Base-by-base conservation (phyloP, 2,113 vertebrate genomes). In the Protobothrops flavoviridis region DNA sequence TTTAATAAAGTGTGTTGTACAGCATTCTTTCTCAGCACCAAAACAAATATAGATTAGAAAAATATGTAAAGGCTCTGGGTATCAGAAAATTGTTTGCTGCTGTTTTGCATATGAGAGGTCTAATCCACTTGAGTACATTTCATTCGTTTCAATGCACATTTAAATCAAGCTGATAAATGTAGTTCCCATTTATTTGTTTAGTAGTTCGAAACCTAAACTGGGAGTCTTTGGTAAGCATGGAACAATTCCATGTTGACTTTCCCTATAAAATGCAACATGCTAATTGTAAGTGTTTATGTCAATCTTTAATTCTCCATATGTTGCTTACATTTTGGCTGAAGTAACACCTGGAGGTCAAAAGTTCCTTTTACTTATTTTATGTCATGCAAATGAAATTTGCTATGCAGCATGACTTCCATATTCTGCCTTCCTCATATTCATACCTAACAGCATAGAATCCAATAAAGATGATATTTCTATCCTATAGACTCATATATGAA, bases 11-110 rank as follows among this genome's bases (percentile, higher is more conserved):
- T 93, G 90, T 9, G 3, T 26, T 85, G 81, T 5, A 26, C 87
- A 53, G 5, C 0, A 92, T 90, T 87, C 92, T 87, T 45, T 48
- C 5, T 93, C 89, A 92, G 26, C 93, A 89, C 2, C 15, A 90
- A n/a, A 85, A 93, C 93, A 95, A 69, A 94, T 88, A 53, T 85
- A 50, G 87, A 95, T 95, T 93, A 59, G 85, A 93, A 81, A 86
- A 95, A 93, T 21, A 91, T 93, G 94, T 95, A 20, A 93, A 0
- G 0, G 8, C 87, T 89, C 94, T 87, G 91, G 96, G 39, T 53
- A 33, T 56, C 90, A 55, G 56, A 69, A 23, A 92, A 85, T 20
- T 91, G 92, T 3, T 85, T 90, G 81, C 53, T 90, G 17, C 21
- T 56, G 13, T 56, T 92, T 55, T 88, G 59, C 50, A 87, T 56